Evolutionary conservation across 2,797 vertebrate genomes (phyloP).

Genomic region (Gymnopithys bicolor): DNA sequence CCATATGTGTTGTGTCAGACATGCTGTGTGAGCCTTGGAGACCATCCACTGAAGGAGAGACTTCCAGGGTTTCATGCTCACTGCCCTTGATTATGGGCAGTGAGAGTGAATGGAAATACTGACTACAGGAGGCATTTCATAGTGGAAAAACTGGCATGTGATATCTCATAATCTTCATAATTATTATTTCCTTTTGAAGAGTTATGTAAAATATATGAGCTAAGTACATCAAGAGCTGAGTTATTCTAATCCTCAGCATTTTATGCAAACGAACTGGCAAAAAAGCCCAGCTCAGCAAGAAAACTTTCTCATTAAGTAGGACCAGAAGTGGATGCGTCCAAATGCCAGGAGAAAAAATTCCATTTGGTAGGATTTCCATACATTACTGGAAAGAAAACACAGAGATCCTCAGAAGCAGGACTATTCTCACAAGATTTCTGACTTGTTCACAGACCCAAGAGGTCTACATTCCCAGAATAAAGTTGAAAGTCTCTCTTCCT

Average conservation of each 20-base stretch:
- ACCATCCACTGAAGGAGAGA: background rate
- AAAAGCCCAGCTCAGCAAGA: background rate
- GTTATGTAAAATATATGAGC: background rate
- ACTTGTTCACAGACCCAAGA: background rate
- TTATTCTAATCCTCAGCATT: slow-evolving; percentile 21
- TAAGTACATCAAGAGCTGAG: background rate
- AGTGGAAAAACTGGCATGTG: background rate
- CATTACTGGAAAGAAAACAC: background rate
- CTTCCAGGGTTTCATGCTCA: background rate
- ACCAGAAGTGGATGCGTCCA: background rate
- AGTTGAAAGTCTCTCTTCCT: background rate
- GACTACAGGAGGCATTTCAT: background rate
- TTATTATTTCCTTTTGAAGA: background rate
- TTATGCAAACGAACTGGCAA: background rate
- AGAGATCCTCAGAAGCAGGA: background rate
- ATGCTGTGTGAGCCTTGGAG: slow-evolving; percentile 5
- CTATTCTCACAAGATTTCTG: background rate
- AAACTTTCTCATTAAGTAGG: background rate
- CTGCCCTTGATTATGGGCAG: background rate
- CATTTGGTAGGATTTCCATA: background rate
- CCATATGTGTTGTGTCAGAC: background rate
- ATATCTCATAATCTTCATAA: background rate
- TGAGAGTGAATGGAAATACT: slow-evolving; percentile 38
- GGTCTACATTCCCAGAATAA: background rate
- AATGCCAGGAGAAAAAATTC: background rate